These are phyloP conservation scores for Microctenopoma steveboyesi DNA, from an alignment of 2,797 vertebrate genomes.

Conservation along the genomic window DNA sequence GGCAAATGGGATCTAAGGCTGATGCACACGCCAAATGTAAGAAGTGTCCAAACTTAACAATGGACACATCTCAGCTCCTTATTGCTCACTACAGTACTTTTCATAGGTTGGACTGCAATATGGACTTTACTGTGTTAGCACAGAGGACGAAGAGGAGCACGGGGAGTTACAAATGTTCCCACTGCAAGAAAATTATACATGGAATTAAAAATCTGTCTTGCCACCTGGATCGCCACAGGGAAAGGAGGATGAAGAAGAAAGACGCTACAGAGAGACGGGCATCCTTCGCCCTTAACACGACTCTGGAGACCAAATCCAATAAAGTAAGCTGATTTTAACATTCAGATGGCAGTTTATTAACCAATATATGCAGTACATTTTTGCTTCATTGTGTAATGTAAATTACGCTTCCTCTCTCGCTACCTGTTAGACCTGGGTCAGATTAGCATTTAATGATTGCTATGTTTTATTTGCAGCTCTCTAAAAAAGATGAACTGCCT, in stretches of 20 bases:
- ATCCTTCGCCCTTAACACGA: conserved; percentile 75
- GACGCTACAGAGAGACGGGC: conserved; percentile 77
- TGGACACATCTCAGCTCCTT: conserved; percentile 83
- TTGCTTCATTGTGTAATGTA: not conserved
- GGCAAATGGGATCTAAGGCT: conserved; percentile 48
- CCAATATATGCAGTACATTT: not conserved
- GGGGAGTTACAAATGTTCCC: conserved; percentile 85
- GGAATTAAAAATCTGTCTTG: conserved; percentile 82
- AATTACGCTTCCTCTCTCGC: not conserved
- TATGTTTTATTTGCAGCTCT: conserved; percentile 43
- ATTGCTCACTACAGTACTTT: conserved; percentile 88
- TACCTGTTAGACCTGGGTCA: not conserved
- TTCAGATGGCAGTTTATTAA: not conserved
- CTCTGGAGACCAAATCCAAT: conserved; percentile 78
- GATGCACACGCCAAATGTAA: conserved; percentile 80
- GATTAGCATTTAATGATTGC: not conserved
- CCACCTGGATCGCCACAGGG: conserved; percentile 89
- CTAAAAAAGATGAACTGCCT: conserved; percentile 14
- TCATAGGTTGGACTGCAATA: conserved; percentile 83
- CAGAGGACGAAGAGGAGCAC: conserved; percentile 62
- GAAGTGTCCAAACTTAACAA: conserved; percentile 85
- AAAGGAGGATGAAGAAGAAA: conserved; percentile 77
- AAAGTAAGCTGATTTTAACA: conserved; percentile 78
- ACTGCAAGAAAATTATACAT: conserved; percentile 83
- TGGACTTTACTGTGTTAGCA: conserved; percentile 86